Conservation (phyloP, 2,113 vertebrate species). For the Clarias batrachus region DNA sequence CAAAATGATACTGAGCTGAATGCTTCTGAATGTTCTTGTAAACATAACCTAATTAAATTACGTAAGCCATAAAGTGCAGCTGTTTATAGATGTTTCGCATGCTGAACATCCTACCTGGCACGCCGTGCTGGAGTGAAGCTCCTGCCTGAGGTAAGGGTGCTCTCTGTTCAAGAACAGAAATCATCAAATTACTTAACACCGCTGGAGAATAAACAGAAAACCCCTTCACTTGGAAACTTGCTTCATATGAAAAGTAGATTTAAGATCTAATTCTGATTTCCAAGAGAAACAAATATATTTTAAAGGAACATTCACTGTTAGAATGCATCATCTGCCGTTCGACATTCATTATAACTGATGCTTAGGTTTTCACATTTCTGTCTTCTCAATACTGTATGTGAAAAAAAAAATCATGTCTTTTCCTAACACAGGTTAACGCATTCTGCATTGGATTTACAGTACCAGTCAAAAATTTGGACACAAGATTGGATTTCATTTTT, state of each 20-base stretch:
- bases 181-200: not conserved
- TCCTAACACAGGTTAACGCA: too few relatives aligned
- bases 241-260: not conserved
- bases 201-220: not conserved
- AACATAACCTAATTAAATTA: not conserved
- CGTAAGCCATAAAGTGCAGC: not conserved
- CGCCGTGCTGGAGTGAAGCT: not conserved
- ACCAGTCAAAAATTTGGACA: too few relatives aligned
- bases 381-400: not conserved
- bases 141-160: constrained; percentile 23
- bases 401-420: not conserved
- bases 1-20: not conserved
- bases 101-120: constrained; percentile 32
- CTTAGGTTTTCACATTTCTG: not conserved
- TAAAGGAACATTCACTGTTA: not conserved
- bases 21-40: not conserved
- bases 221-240: not conserved
- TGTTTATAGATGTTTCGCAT: constrained; percentile 13
- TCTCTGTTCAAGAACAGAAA: constrained; percentile 38
- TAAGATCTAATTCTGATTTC: not conserved
- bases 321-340: not conserved
- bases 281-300: not conserved
- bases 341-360: too few relatives aligned
- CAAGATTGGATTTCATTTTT: too few relatives aligned
- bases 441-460: too few relatives aligned